Percentiles rank a stretch among this genome's conserved stretches.
These are phyloP conservation scores for Galago senegalensis DNA, from an alignment of 2,797 vertebrate species.

Conservation along the genomic window DNA sequence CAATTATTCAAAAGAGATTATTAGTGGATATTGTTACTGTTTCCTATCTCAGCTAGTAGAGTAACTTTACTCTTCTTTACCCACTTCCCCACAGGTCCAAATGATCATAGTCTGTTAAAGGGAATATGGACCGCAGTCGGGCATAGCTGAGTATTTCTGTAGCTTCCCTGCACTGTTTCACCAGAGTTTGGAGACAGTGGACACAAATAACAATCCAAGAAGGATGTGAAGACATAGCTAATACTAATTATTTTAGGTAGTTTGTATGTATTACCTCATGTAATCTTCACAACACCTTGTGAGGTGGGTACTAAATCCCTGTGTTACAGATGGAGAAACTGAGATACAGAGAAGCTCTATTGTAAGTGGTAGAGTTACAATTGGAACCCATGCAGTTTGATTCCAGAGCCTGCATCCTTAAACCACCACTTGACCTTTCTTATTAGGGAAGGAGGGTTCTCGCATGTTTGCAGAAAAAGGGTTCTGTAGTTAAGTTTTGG, in stretches of 20 bases:
- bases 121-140: background rate
- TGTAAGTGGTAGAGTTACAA: background rate
- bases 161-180: background rate
- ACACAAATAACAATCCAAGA: background rate
- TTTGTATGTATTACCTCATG: background rate
- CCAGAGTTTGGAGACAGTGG: background rate
- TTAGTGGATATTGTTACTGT: constrained; percentile 5
- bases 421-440: background rate
- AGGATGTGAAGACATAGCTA: background rate
- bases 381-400: background rate
- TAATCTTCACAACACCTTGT: background rate
- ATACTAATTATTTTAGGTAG: background rate
- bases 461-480: background rate
- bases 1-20: background rate
- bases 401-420: background rate
- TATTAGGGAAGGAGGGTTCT: background rate
- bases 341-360: background rate
- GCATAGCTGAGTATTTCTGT: background rate
- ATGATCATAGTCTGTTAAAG: background rate
- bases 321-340: background rate
- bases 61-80: background rate
- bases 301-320: background rate
- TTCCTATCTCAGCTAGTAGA: constrained; percentile 40
- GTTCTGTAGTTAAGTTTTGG: background rate
- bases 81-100: background rate